Base-by-base conservation (phyloP, 2,888 invertebrate genomes). In the Trissolcus brochymenae region DNA sequence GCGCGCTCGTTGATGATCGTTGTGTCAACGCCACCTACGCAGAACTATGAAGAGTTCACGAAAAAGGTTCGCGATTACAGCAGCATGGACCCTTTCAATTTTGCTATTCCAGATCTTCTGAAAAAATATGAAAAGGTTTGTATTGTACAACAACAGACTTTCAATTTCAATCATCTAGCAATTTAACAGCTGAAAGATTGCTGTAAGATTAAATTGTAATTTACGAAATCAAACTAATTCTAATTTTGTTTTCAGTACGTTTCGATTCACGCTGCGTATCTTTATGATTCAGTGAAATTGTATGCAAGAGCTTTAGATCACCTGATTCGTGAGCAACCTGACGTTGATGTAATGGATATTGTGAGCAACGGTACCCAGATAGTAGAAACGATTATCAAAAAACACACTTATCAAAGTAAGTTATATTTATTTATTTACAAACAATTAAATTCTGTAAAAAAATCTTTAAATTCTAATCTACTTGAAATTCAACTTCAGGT, bases 281-380 rank as follows among this genome's bases (percentile, higher is more conserved):
- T 97, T 81, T 98, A 98, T 89, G 98, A 99, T 90, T 96, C 98
- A 0, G 95, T 98, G 46, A 94, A 94, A 87, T 91, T 98, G 40
- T 99, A 98, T 88, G 97, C 98, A 19, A 92, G 92, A 81, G 98
- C 98, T 1, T 90, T 98, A 81, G 93, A 96, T 84, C 92, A 93
- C 82, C 90, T 96, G 53, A 90, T 97, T 70, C 84, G 87, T 9
- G 90, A 92, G 68, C 90, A 92, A 76, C 94, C 93, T 49, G 91
- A 93, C 67, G 90, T 90, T 19, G 91, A 93, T 79, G 91, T 96
- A 80, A 90, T 91, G 79, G 92, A 92, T 80, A 92, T 96, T 79
- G 94, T 95, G 11, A 93, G 92, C 76, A 95, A 98, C 89, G 99
- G 98, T 62, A 94, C 95, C 1, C 92, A 92, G 74, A 97, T 99